Evolutionary conservation across 2,888 invertebrate species (phyloP).

Genomic region (Machimus atricapillus): DNA sequence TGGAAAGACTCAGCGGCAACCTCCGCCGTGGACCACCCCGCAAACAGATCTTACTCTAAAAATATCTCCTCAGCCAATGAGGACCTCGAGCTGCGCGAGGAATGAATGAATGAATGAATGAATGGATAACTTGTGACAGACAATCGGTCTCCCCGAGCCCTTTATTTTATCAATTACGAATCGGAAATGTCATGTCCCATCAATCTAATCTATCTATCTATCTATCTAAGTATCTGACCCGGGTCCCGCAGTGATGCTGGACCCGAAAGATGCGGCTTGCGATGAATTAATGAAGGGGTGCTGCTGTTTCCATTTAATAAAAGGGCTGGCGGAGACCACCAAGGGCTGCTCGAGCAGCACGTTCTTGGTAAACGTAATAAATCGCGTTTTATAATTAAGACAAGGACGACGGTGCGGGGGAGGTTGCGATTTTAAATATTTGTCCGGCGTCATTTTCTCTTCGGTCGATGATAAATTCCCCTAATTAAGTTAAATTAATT

Average conservation of each 20-base stretch:
- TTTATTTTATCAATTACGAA: background rate
- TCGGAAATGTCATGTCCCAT: background rate
- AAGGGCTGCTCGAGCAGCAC: background rate
- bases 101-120: background rate
- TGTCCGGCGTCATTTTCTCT: conserved; percentile 22
- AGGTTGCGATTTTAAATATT: background rate
- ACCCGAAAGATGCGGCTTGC: background rate
- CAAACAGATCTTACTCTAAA: background rate
- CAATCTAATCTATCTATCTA: background rate
- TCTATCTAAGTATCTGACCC: background rate
- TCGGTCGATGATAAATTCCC: conserved; percentile 42
- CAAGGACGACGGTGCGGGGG: background rate
- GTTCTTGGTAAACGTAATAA: background rate
- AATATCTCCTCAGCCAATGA: background rate
- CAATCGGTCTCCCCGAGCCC: background rate
- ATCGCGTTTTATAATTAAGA: conserved; percentile 26
- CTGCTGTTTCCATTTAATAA: background rate
- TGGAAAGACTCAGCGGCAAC: background rate
- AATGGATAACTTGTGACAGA: background rate
- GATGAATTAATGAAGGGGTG: background rate
- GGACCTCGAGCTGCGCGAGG: background rate
- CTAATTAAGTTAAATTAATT: conserved; percentile 45
- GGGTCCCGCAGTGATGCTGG: background rate
- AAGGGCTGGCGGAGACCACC: background rate
- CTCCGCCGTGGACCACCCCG: background rate